Evolutionary conservation across 2,113 vertebrate species (phyloP), one percentile per base, ranked within the genome.

Genomic region (Ranitomeya variabilis): DNA sequence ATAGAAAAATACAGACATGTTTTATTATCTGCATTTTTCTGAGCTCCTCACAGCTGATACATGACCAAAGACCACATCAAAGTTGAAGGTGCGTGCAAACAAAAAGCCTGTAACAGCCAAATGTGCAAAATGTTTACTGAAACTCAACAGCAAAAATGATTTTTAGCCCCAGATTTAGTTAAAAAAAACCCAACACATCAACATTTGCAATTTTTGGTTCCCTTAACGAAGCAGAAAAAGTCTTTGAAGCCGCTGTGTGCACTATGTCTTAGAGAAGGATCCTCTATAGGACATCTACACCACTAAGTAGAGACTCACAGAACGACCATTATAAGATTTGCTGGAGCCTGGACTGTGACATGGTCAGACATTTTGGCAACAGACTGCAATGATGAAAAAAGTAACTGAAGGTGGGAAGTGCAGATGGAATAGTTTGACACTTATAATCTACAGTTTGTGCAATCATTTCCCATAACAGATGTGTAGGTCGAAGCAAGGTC

Each of bases 381-480:
- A 51, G 71, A 15, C 18, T 21, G 60, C 51, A 89, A 85, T 89
- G 87, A 78, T 89, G 87, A 89, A 89, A 84, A 89, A 69, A 78
- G 26, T 79, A 85, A 57, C 15, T 85, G 60, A 51, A 85, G 69
- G 87, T 89, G 87, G 81, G 78, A 88, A 84, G 82, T 59, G 87
- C 87, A 89, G 87, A 89, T 89, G 87, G 87, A 84, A 84, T 16
- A 77, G 45, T 89, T 84, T 89, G 80, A 89, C 87, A 85, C 81
- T 62, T 89, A 85, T 85, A 85, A 89, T 89, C 82, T 89, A 59
- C 82, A 84, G 81, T 67, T 79, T 85, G 73, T 89, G 87, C 66
- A 85, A 89, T 89, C 87, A 89, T 78, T 89, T 89, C 87, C 87
- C 87, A 89, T 79, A 89, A 83, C 87, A 89, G 87, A 89, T 89